Percentiles rank a stretch among this genome's conserved stretches.
phyloP scores from a whole-genome alignment of 2,113 vertebrate species.

The Gadus chalcogrammus region DNA sequence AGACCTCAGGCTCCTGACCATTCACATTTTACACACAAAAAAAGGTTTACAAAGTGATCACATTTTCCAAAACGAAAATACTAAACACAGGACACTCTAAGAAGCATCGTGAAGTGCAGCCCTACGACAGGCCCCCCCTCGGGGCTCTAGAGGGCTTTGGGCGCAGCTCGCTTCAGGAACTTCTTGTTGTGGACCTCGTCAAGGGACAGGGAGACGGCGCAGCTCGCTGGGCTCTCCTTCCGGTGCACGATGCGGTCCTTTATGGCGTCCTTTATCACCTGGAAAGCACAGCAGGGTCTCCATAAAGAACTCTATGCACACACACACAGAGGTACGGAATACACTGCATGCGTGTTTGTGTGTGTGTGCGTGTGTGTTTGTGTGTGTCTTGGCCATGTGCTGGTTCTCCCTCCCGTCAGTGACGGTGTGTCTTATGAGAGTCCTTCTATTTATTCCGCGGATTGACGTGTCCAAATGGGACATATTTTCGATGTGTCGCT shows the following conservation, averaged over 20 bases:
- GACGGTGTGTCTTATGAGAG: no score
- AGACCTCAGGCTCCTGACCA: background rate
- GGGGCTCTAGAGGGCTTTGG: slow-evolving; percentile 51
- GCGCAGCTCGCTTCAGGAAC: slow-evolving; percentile 75
- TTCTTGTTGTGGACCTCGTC: slow-evolving; percentile 82
- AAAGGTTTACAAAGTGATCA: background rate
- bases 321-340: no score
- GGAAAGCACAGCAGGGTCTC: background rate
- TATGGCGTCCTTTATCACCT: slow-evolving; percentile 91
- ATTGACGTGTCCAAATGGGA: no score
- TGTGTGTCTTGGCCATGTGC: no score
- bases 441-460: no score
- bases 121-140: background rate
- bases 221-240: slow-evolving; percentile 81
- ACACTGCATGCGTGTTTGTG: background rate
- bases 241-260: slow-evolving; percentile 83
- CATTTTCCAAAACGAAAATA: slow-evolving; percentile 49
- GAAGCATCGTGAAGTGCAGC: background rate
- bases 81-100: slow-evolving; percentile 18
- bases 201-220: slow-evolving; percentile 81
- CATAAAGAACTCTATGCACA: no score
- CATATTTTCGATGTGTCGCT: no score
- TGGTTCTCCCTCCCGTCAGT: no score
- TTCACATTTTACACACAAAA: background rate
- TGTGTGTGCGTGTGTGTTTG: background rate